Percentiles rank a stretch among this genome's conserved stretches.
These are phyloP conservation scores for Macaca nemestrina DNA, from an alignment of 2,113 vertebrate genomes.

Conservation along the genomic window DNA sequence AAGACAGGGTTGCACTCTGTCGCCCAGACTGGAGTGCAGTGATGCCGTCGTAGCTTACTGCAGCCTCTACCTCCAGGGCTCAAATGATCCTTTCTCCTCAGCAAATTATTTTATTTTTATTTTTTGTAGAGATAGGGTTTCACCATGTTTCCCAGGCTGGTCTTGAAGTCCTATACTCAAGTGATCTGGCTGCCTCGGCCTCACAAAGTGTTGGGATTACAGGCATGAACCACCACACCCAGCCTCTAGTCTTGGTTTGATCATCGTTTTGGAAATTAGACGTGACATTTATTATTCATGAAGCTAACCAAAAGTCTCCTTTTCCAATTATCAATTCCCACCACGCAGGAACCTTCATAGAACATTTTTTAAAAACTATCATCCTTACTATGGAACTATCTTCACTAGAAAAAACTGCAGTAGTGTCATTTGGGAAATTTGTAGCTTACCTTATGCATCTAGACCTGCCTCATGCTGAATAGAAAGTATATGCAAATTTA, in stretches of 20 bases:
- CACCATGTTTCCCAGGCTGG: too few species aligned
- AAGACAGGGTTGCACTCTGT: too few species aligned
- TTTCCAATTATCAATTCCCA: conserved; percentile 29
- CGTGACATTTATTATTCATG: conserved; percentile 22
- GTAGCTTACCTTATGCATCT: neutral
- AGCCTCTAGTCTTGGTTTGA: neutral
- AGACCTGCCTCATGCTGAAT: neutral
- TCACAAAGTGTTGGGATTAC: too few species aligned
- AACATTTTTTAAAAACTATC: neutral
- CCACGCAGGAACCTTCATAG: neutral
- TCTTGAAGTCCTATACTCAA: too few species aligned
- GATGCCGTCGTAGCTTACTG: too few species aligned
- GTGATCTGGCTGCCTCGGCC: too few species aligned
- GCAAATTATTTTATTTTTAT: too few species aligned
- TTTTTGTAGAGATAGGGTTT: too few species aligned
- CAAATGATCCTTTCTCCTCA: too few species aligned
- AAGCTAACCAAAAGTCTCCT: conserved; percentile 23
- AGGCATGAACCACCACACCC: too few species aligned
- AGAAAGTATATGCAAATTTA: conserved; percentile 13
- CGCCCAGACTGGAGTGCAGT: too few species aligned
- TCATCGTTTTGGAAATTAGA: conserved; percentile 36
- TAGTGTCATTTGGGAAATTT: neutral
- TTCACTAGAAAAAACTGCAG: neutral
- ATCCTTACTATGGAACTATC: neutral
- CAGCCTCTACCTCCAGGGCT: too few species aligned